Percentiles rank a stretch among this genome's conserved stretches.
Evolutionary conservation across 2,888 invertebrate species (phyloP).

Genomic region (Acleris laterana): DNA sequence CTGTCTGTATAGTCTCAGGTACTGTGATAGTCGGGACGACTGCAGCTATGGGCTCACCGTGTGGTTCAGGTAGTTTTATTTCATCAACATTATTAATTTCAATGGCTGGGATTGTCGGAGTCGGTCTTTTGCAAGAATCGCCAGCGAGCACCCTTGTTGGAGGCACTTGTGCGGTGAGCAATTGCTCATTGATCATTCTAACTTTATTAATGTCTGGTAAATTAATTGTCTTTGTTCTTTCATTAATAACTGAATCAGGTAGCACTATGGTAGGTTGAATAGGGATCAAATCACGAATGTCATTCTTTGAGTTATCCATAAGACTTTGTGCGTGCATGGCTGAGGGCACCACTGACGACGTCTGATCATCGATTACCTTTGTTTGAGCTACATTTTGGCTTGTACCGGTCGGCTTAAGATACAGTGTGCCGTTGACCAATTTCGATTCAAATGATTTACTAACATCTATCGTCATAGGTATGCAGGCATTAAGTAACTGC

Average conservation of each 20-base stretch:
- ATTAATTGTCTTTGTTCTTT: constrained; percentile 62
- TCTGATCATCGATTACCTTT: constrained; percentile 38
- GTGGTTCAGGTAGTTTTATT: background rate
- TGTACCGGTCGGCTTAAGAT: constrained; percentile 49
- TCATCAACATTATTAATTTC: background rate
- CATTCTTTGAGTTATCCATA: constrained; percentile 48
- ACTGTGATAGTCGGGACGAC: background rate
- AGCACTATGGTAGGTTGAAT: background rate
- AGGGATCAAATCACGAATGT: constrained; percentile 38
- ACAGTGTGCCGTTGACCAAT: constrained; percentile 61
- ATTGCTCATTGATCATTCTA: constrained; percentile 63
- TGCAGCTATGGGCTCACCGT: background rate
- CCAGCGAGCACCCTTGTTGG: constrained; percentile 53
- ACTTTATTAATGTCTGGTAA: constrained; percentile 65
- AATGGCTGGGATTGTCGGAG: background rate
- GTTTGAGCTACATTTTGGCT: constrained; percentile 30
- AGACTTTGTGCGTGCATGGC: constrained; percentile 60
- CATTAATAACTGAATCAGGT: constrained; percentile 39
- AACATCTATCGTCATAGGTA: constrained; percentile 71
- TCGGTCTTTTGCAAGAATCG: constrained; percentile 3
- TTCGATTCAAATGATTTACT: constrained; percentile 69
- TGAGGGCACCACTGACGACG: constrained; percentile 53
- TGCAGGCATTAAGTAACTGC: constrained; percentile 60
- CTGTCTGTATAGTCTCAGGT: background rate
- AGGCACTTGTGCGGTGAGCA: constrained; percentile 67